Percentiles rank a stretch among this genome's conserved stretches.
These are phyloP conservation scores for Zaprionus tsacasi DNA, from an alignment of 1,140 invertebrate genomes.

Conservation along the genomic window DNA sequence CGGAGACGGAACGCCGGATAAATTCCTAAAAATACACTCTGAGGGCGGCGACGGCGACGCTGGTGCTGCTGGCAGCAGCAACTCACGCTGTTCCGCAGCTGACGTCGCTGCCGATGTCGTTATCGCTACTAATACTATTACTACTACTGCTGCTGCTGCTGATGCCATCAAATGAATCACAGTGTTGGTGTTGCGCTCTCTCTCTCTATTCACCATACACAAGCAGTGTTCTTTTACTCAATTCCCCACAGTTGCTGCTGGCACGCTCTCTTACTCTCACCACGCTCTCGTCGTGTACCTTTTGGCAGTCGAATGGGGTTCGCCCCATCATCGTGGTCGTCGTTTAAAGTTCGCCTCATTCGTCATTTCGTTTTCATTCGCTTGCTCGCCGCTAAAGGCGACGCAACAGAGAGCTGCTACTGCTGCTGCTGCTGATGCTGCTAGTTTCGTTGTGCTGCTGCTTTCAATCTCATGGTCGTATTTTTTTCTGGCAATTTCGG, in stretches of 20 bases:
- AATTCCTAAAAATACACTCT: slow-evolving; percentile 69
- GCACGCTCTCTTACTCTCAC: neutral
- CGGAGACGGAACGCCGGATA: slow-evolving; percentile 36
- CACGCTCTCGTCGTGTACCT: slow-evolving; percentile 3
- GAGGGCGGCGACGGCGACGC: slow-evolving; percentile 41
- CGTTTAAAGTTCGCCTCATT: slow-evolving; percentile 39
- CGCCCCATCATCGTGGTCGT: slow-evolving; percentile 22
- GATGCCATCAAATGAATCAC: slow-evolving; percentile 69
- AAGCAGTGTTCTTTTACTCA: neutral
- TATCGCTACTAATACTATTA: neutral
- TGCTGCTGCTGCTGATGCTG: neutral
- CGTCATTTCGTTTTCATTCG: slow-evolving; percentile 72
- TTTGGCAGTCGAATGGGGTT: slow-evolving; percentile 19
- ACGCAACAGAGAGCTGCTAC: neutral
- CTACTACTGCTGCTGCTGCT: slow-evolving; percentile 27
- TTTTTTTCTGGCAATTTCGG: slow-evolving; percentile 58
- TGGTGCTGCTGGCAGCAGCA: neutral
- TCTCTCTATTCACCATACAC: slow-evolving; percentile 1
- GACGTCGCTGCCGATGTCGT: slow-evolving; percentile 19
- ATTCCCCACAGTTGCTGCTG: neutral
- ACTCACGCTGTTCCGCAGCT: neutral
- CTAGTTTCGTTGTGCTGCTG: neutral
- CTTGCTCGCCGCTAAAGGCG: slow-evolving; percentile 23
- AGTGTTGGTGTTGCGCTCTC: slow-evolving; percentile 1
- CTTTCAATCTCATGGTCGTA: slow-evolving; percentile 40